Evolutionary conservation across 2,888 invertebrate genomes (phyloP), one percentile per base, ranked within the genome.

Genomic region (Corythucha ciliata): DNA sequence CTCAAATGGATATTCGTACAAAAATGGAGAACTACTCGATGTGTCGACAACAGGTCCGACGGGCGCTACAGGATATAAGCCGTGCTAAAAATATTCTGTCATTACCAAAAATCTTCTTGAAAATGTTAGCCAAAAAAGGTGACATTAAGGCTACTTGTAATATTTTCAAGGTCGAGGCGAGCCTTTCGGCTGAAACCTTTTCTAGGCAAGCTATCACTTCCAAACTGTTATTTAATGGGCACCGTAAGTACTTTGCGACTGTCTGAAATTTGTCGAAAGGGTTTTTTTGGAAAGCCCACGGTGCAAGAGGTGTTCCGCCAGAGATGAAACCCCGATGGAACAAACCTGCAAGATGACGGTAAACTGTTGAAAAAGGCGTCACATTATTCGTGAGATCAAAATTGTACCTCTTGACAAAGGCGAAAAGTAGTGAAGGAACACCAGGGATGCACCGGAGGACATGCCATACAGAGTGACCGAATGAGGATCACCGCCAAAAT

Each of bases 301-400:
- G 58, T 29, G 57, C 56, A 14, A 65, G 53, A 4, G 64, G 62
- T 5, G 61, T 62, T n/a, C 67, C 67, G 53, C 67, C 66, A n/a
- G 63, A 48, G 4, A 66, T 62, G n/a, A 65, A 61, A 7, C 64
- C 67, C 47, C 61, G 57, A 27, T 63, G 62, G 44, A 68, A 68
- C 22, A 67, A 52, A 22, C 65, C 60, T 60, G 24, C 5, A 45
- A 33, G 12, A 21, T n/a, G n/a, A n/a, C n/a, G n/a, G n/a, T n/a
- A n/a, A n/a, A 29, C 29, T 29, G n/a, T 29, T n/a, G n/a, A 29
- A 29, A 29, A n/a, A 29, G 10, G n/a, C 29, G n/a, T 29, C n/a
- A n/a, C 8, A 8, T 29, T 29, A n/a, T 10, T n/a, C 8, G 8
- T 29, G 10, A 29, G 29, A 36, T 8, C 36, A 8, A n/a, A n/a